A percentile compares a stretch with the other conserved stretches of the same genome.
Conservation (phyloP, 2,113 vertebrate genomes). For the Syrrhaptes paradoxus region DNA sequence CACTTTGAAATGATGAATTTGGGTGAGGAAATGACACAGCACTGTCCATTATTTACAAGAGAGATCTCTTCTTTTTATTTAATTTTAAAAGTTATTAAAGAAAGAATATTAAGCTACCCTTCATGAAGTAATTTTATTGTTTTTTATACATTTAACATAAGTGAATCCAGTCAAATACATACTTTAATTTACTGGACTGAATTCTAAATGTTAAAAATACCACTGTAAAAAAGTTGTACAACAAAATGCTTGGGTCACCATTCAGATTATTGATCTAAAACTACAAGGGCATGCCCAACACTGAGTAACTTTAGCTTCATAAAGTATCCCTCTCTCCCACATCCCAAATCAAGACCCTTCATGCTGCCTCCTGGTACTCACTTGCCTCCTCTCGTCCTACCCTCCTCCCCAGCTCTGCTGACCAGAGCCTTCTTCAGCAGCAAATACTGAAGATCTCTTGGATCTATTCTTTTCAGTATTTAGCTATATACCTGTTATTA, state of each 20-base stretch:
- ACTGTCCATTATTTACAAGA: not conserved
- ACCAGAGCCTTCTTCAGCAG: not conserved
- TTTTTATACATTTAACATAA: not conserved
- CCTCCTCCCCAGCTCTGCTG: not conserved
- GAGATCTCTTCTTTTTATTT: not conserved
- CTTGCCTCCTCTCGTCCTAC: not conserved
- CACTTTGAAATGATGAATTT: not conserved
- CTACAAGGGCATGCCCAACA: not conserved
- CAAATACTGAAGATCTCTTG: not conserved
- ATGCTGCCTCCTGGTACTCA: not conserved
- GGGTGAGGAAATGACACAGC: not conserved
- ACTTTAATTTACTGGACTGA: not conserved
- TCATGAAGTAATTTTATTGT: not conserved
- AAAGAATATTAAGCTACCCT: not conserved
- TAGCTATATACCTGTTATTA: not conserved
- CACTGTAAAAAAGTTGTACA: not conserved
- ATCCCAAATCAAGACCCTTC: not conserved
- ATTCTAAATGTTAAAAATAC: not conserved
- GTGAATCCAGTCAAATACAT: not conserved
- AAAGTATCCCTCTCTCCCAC: not conserved
- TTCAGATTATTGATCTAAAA: not conserved
- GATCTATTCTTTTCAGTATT: not conserved
- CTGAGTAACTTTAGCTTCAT: not conserved
- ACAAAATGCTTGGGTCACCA: not conserved
- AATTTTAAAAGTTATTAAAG: not conserved